phyloP scores from a whole-genome alignment of 2,113 vertebrate species.

The Muntiacus muntjak region DNA sequence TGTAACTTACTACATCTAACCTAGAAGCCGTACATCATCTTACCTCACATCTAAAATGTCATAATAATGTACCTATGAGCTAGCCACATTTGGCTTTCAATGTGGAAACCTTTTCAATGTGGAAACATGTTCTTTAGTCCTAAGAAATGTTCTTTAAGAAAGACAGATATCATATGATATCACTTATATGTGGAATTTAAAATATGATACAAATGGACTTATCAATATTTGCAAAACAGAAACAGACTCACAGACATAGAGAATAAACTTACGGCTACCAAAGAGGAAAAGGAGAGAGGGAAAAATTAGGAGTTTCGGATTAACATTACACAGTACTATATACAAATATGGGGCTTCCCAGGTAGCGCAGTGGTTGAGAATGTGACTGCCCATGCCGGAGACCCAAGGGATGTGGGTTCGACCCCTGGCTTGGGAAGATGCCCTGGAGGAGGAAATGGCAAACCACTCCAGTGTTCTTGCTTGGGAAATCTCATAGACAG shows the following conservation, averaged over 20 bases:
- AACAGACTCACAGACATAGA: neutral
- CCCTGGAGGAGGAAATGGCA: neutral
- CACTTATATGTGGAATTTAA: neutral
- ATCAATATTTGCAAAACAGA: neutral
- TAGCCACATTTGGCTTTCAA: neutral
- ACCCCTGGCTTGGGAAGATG: neutral
- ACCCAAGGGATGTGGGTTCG: neutral
- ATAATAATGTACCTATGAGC: neutral
- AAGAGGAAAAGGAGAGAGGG: neutral
- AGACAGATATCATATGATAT: neutral
- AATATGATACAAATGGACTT: neutral
- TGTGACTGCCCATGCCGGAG: neutral
- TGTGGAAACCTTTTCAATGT: neutral
- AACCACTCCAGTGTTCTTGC: neutral
- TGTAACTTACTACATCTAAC: neutral
- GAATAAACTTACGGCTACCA: neutral
- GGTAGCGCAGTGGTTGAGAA: neutral
- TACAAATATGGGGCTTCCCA: neutral
- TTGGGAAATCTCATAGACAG: neutral
- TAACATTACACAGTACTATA: neutral
- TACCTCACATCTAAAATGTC: neutral
- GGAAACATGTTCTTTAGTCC: neutral
- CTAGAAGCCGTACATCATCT: neutral
- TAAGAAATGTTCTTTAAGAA: neutral
- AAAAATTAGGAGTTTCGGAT: neutral